A percentile compares a stretch with the other conserved stretches of the same genome.
phyloP scores from a whole-genome alignment of 1,140 invertebrate species.

The Pseudomyrmex concolor region DNA sequence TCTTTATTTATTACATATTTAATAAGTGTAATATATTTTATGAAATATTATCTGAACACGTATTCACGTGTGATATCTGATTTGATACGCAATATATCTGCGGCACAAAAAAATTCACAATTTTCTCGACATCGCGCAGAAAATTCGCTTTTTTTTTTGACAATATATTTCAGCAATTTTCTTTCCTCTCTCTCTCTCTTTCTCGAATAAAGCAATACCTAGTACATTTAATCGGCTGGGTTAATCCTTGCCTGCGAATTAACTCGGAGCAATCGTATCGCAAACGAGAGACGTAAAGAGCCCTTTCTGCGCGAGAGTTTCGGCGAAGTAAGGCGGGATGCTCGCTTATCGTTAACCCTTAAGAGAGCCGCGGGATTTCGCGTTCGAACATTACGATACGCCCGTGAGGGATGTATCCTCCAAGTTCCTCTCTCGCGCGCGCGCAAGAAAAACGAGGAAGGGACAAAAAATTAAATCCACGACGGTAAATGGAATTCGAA shows the following conservation, averaged over 20 bases:
- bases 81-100: too few relatives aligned
- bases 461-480: conserved; percentile 68
- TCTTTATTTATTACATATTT: too few relatives aligned
- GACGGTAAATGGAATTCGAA: conserved; percentile 56
- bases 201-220: background rate
- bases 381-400: conserved; percentile 69
- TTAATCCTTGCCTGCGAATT: conserved; percentile 60
- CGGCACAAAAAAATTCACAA: too few relatives aligned
- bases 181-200: too few relatives aligned
- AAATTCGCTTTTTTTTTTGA: background rate
- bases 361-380: conserved; percentile 71
- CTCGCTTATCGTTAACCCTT: conserved; percentile 70
- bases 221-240: conserved; percentile 25
- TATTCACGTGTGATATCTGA: too few relatives aligned
- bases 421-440: conserved; percentile 7
- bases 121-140: background rate
- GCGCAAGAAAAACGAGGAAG: conserved; percentile 9
- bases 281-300: conserved; percentile 71
- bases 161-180: background rate
- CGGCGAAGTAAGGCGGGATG: conserved; percentile 69
- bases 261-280: conserved; percentile 73
- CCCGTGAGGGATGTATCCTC: conserved; percentile 53
- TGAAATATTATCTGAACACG: too few relatives aligned
- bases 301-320: conserved; percentile 58
- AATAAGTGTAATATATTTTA: too few relatives aligned